Percentiles rank a stretch among this genome's conserved stretches.
Conservation (phyloP, 2,113 vertebrate species). For the Myocastor coypus region DNA sequence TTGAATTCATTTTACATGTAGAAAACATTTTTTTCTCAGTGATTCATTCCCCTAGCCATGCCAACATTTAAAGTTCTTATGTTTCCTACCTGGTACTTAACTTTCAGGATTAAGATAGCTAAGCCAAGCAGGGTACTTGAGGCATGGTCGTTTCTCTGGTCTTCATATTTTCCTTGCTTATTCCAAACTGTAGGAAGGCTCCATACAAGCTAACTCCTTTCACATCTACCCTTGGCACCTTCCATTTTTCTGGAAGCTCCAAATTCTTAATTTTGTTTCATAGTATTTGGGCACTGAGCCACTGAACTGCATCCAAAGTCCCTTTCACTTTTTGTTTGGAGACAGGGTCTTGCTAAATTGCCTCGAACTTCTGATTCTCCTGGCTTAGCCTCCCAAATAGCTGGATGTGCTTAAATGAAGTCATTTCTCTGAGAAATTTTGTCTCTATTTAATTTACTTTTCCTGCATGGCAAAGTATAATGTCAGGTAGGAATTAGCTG, state of each 20-base stretch:
- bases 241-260: neutral
- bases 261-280: neutral
- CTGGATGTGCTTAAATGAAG: neutral
- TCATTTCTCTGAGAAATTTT: constrained; percentile 15
- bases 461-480: neutral
- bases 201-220: neutral
- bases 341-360: neutral
- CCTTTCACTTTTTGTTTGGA: neutral
- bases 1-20: neutral
- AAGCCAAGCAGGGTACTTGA: neutral
- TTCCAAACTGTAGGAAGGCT: neutral
- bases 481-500: neutral
- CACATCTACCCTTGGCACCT: neutral
- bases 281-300: neutral
- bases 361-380: neutral
- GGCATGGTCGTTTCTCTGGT: neutral
- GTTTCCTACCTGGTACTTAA: neutral
- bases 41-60: neutral
- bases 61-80: neutral
- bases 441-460: neutral
- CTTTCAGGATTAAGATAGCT: neutral
- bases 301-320: neutral
- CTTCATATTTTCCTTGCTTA: neutral
- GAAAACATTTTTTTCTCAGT: constrained; percentile 15
- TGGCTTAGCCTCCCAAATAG: neutral